Conservation (phyloP, 2,797 vertebrate genomes). For the Meriones psammophilus region DNA sequence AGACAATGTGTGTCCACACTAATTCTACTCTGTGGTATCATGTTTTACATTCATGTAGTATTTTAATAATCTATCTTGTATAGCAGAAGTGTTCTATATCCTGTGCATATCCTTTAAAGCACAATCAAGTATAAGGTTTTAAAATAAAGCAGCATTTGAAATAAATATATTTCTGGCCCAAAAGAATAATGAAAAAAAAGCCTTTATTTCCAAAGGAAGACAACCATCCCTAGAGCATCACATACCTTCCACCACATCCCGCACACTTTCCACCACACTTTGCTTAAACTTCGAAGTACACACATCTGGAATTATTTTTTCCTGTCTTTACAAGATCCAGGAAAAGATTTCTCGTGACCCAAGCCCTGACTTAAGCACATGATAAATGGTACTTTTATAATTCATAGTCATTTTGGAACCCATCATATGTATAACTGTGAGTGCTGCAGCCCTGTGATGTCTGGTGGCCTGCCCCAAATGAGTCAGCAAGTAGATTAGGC, state of each 20-base stretch:
- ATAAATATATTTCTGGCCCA: background rate
- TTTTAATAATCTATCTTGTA: constrained; percentile 62
- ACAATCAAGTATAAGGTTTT: constrained; percentile 62
- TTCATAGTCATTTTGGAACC: constrained; percentile 13
- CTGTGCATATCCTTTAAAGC: constrained; percentile 76
- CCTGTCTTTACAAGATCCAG: background rate
- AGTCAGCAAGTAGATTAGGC: background rate
- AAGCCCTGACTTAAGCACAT: background rate
- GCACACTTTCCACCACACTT: background rate
- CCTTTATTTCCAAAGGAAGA: background rate
- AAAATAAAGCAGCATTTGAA: constrained; percentile 8
- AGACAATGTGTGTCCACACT: background rate
- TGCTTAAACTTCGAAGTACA: background rate
- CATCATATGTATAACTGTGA: background rate
- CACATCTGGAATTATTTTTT: background rate
- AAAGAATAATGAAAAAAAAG: background rate
- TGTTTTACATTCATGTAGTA: constrained; percentile 48
- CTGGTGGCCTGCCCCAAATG: background rate
- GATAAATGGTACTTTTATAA: background rate
- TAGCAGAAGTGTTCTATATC: constrained; percentile 75
- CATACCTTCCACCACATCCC: too few relatives aligned
- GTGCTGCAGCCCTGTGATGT: background rate
- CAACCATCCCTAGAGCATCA: background rate
- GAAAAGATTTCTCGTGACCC: constrained; percentile 21
- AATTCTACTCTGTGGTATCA: background rate